Base-by-base conservation (phyloP, 2,888 invertebrate species). In the Temnothorax unifasciatus region DNA sequence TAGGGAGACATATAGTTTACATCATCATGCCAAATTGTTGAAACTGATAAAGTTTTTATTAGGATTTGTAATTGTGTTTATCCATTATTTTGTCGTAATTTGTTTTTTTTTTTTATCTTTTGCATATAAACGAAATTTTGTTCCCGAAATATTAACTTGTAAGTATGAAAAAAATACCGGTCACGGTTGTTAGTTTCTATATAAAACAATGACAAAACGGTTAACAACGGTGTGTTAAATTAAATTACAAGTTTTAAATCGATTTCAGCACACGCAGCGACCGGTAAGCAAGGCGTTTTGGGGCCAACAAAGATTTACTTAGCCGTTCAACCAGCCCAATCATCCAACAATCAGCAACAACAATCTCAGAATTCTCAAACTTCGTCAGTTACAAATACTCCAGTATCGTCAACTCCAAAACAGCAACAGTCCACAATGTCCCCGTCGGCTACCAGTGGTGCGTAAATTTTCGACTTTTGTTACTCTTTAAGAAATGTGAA, bases 281-380 rank as follows among this genome's bases (percentile, higher is more conserved):
- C 97, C 25, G 98, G 98, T 59, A 98, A 98, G 94, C 97, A 97
- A 94, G 98, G 98, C 61, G 97, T 98, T 91, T 95, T 98, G 86
- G 98, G 98, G 3, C 98, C 98, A 13, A 97, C 98, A 13, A 98
- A 98, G 95, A 97, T 98, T 93, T 98, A 98, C 93, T 95, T 98
- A 84, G 98, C 98, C 0, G 98, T 98, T 77, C 98, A 98, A 93
- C 98, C 98, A n/a, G 95, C 96, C 74, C 92, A 92, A 0, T 85
- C 86, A 15, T 85, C 73, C 41, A 81, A 77, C 2, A 77, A 71
- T 61, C 79, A 79, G 13, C 77, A 77, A 29, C 87, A 86, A 38
- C 90, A 89, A 54, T 88, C 87, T 25, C 92, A 90, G 29, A 83
- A 87, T 38, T 83, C 86, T n/a, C 89, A 89, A 71, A 75, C 88